Evolutionary conservation across 2,113 vertebrate genomes (phyloP).

Genomic region (Smithornis capensis): DNA sequence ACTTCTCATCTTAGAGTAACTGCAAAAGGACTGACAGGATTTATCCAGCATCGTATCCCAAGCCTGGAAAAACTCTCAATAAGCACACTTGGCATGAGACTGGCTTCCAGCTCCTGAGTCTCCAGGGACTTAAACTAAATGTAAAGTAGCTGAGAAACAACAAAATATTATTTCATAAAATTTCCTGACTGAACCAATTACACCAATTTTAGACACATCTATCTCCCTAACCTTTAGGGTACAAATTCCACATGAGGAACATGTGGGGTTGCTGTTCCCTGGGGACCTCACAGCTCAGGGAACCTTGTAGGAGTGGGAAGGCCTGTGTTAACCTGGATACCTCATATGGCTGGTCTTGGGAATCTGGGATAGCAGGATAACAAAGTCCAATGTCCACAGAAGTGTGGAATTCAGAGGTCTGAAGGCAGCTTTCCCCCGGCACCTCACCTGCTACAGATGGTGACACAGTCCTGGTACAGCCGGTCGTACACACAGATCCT

Average conservation of each 20-base stretch:
- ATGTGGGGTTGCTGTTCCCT: not conserved
- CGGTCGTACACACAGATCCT: conserved; percentile 88
- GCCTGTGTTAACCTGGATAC: not conserved
- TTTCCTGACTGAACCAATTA: not conserved
- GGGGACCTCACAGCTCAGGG: not conserved
- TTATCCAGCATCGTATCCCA: not conserved
- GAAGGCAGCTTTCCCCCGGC: not conserved
- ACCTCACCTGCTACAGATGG: conserved; percentile 81
- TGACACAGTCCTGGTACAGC: conserved; percentile 84
- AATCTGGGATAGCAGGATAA: not conserved
- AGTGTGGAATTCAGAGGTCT: not conserved
- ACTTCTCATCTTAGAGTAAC: not conserved
- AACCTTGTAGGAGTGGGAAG: not conserved
- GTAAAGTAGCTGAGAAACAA: not conserved
- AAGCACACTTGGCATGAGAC: not conserved
- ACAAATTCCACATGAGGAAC: not conserved
- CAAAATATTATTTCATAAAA: not conserved
- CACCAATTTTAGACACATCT: not conserved
- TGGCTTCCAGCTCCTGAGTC: not conserved
- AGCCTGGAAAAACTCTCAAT: not conserved
- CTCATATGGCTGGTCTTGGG: accelerated
- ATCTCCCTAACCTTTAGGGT: not conserved
- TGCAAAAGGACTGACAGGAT: not conserved
- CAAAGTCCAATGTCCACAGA: not conserved
- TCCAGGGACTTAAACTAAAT: not conserved